phyloP scores from a whole-genome alignment of 2,113 vertebrate species.

The Plecturocebus donacophilus region DNA sequence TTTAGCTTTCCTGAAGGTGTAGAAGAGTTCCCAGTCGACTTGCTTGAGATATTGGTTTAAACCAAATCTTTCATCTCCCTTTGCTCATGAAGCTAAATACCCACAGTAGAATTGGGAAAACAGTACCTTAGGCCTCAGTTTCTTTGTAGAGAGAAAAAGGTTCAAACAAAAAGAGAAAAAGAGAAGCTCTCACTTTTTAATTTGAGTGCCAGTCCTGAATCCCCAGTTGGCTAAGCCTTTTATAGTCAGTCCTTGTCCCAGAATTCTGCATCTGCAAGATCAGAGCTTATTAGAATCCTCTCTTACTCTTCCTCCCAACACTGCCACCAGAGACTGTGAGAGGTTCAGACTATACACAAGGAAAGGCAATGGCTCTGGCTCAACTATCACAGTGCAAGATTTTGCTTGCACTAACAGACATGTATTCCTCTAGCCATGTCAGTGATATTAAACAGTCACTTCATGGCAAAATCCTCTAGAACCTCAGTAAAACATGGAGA shows the following conservation, averaged over 20 bases:
- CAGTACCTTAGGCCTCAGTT: not conserved
- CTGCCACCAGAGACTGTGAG: conserved; percentile 5
- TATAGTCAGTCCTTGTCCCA: conserved; percentile 19
- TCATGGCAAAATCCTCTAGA: not conserved
- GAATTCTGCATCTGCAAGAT: conserved; percentile 54
- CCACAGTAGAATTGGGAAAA: not conserved
- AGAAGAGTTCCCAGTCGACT: not conserved
- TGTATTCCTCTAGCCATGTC: not conserved
- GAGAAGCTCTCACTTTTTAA: conserved; percentile 25
- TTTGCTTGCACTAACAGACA: not conserved
- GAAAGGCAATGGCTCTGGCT: not conserved
- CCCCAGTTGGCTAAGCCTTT: conserved; percentile 43
- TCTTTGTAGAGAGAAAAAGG: not conserved
- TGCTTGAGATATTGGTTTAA: conserved; percentile 7
- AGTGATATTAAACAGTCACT: not conserved
- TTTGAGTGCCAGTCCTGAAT: not conserved
- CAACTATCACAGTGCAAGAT: not conserved
- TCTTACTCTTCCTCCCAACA: not conserved
- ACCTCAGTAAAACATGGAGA: not conserved
- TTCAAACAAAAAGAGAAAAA: not conserved
- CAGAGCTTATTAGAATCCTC: conserved; percentile 60
- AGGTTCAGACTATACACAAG: not conserved
- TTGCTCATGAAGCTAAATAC: not conserved
- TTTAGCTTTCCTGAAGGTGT: not conserved
- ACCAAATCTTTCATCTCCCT: conserved; percentile 14